Evolutionary conservation across 1,140 invertebrate species (phyloP).

Genomic region (Conopomorpha cramerella): DNA sequence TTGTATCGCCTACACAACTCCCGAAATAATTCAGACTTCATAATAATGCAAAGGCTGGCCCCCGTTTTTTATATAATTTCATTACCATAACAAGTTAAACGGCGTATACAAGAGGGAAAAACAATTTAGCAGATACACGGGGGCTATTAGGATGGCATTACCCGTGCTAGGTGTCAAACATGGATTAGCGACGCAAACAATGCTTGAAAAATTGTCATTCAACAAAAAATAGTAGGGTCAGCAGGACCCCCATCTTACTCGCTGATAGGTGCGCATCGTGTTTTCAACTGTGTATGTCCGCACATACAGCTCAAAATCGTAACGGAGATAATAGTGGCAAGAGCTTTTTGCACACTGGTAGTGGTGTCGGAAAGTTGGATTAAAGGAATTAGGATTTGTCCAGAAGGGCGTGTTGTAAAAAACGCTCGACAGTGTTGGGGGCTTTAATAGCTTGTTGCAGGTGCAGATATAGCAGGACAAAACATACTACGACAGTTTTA

Average conservation of each 20-base stretch:
- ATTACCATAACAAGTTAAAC: no score
- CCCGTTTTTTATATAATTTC: no score
- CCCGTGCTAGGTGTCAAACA: slow-evolving; percentile 37
- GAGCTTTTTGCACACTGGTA: no score
- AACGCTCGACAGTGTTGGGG: slow-evolving; percentile 25
- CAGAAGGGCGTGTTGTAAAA: slow-evolving; percentile 25
- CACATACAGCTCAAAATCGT: no score
- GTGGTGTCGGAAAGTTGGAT: slow-evolving; percentile 51
- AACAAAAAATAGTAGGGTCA: slow-evolving; percentile 26
- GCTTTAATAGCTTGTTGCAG: slow-evolving; percentile 29
- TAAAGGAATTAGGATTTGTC: slow-evolving; percentile 55
- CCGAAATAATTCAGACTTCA: no score
- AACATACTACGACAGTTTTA: neutral
- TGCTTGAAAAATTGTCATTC: slow-evolving; percentile 44
- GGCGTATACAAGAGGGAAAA: slow-evolving; percentile 15
- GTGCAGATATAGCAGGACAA: slow-evolving; percentile 12
- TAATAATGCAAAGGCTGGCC: no score
- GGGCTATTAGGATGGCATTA: slow-evolving; percentile 37
- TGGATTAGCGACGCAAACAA: slow-evolving; percentile 42
- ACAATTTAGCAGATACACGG: slow-evolving; percentile 22
- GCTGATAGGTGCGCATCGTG: no score
- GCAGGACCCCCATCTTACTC: no score
- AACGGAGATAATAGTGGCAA: no score
- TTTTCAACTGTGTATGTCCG: no score
- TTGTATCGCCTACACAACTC: no score